Conservation (phyloP, 1,140 invertebrate species). For the Drosophila orena region DNA sequence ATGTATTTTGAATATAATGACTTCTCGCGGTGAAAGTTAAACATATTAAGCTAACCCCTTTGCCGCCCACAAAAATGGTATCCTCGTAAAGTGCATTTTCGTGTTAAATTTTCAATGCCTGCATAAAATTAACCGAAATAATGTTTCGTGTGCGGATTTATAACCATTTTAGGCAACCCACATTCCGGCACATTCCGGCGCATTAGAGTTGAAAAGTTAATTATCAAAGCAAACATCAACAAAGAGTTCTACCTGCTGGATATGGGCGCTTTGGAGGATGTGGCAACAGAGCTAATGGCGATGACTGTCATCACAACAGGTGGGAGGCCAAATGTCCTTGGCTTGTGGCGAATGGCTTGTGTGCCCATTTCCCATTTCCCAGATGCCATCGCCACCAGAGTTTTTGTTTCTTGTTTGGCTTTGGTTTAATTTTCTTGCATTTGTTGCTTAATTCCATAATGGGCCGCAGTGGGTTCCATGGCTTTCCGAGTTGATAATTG, state of each 20-base stretch:
- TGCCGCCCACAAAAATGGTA: not conserved
- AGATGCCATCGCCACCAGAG: constrained; percentile 20
- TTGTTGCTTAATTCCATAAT: constrained; percentile 50
- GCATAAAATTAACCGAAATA: constrained; percentile 59
- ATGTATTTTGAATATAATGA: not conserved
- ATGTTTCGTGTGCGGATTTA: constrained; percentile 25
- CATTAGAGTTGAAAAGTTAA: constrained; percentile 67
- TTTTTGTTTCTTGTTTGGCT: constrained; percentile 56
- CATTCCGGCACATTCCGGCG: constrained; percentile 20
- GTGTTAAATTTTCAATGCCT: constrained; percentile 43
- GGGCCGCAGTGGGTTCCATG: not conserved
- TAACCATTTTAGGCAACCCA: constrained; percentile 29
- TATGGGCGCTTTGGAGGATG: constrained; percentile 1
- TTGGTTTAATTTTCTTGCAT: constrained; percentile 56
- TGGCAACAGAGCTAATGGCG: constrained; percentile 34
- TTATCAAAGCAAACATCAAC: constrained; percentile 58
- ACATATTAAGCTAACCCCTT: constrained; percentile 1
- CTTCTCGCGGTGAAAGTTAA: constrained; percentile 1
- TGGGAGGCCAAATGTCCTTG: constrained; percentile 20
- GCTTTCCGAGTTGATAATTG: constrained; percentile 42
- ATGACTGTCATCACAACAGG: constrained; percentile 43
- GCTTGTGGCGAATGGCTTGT: constrained; percentile 21
- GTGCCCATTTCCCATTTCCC: constrained; percentile 22
- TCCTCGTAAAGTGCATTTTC: constrained; percentile 63
- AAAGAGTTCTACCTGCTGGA: not conserved